Conservation (phyloP, 2,797 vertebrate species). For the Pseudochromis fuscus region DNA sequence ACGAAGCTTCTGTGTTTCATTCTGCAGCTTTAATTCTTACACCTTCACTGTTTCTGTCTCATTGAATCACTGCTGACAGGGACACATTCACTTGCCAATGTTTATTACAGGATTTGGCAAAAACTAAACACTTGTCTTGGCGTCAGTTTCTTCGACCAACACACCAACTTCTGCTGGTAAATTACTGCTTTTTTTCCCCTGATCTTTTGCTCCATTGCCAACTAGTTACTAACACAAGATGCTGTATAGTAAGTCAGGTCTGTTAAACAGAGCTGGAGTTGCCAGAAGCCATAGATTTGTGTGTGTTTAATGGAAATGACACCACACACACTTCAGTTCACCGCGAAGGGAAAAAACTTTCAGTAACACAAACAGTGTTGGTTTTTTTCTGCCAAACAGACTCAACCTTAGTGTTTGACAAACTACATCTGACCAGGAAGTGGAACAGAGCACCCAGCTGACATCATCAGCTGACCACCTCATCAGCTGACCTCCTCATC, state of each 20-base stretch:
- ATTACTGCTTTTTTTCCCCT: constrained; percentile 4
- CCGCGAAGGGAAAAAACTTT: constrained; percentile 6
- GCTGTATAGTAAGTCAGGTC: constrained; percentile 27
- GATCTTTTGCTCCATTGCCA: constrained; percentile 24
- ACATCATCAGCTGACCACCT: too few species aligned
- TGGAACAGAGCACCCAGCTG: too few species aligned
- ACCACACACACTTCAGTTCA: constrained; percentile 1
- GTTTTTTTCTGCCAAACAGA: too few species aligned
- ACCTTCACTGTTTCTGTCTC: constrained; percentile 25
- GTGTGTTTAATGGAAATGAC: constrained; percentile 27
- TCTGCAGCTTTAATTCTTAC: constrained; percentile 32
- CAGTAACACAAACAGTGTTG: too few species aligned
- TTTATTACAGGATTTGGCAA: constrained; percentile 50
- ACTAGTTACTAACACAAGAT: constrained; percentile 31
- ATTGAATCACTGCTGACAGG: constrained; percentile 47
- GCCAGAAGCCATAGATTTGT: constrained; percentile 19
- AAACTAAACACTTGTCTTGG: constrained; percentile 40
- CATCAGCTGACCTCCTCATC: too few species aligned
- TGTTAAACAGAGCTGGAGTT: constrained; percentile 17
- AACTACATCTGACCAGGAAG: too few species aligned
- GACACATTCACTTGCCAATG: constrained; percentile 34
- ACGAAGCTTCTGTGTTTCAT: neutral
- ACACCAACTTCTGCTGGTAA: constrained; percentile 32
- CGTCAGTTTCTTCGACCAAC: constrained; percentile 25
- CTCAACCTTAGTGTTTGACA: too few species aligned